Base-by-base conservation (phyloP, 2,888 invertebrate species). In the Metellina segmentata region DNA sequence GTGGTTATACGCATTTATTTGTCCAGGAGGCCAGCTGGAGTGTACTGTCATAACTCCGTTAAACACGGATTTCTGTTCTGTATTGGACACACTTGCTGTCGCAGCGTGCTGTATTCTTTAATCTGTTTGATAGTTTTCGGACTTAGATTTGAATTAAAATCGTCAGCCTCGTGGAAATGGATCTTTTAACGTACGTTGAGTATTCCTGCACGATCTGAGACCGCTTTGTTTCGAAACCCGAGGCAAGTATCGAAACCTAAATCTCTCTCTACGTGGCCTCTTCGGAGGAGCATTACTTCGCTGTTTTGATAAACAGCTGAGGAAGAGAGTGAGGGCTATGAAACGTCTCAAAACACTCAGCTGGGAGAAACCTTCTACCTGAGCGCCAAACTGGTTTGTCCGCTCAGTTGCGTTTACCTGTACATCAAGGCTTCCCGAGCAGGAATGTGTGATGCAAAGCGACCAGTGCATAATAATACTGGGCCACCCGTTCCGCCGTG, bases 391-490 rank as follows among this genome's bases (percentile, higher is more conserved):
- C 91, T 72, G 82, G 91, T 91, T 91, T 91, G 87, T 87, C 87
- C 87, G 89, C 91, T 88, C 88, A 51, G 78, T 81, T 81, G 87
- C 81, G 82, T 71, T 91, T 91, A 91, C 91, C 90, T 91, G 86
- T 91, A 91, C 90, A 91, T 53, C 91, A 91, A 91, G 91, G 91
- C 82, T 87, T 74, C 53, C 71, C n/a, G 49, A 78, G 53, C 72
- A 69, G 87, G 91, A 91, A 91, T 91, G 91, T 83, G 91, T 91
- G 87, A 83, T 91, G 91, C 91, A 91, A 91, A 86, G 77, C 81
- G 74, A 49, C 74, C 77, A 81, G 16, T 74, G 81, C 81, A 69
- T 53, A 49, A 83, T 72, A 49, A 70, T 70, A 72, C 71, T 74
- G 82, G 74, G 51, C 81, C 90, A 81, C 53, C 74, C 85, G 74